Percentiles rank a stretch among this genome's conserved stretches.
phyloP scores from a whole-genome alignment of 1,140 invertebrate genomes.

The Papilio helenus region DNA sequence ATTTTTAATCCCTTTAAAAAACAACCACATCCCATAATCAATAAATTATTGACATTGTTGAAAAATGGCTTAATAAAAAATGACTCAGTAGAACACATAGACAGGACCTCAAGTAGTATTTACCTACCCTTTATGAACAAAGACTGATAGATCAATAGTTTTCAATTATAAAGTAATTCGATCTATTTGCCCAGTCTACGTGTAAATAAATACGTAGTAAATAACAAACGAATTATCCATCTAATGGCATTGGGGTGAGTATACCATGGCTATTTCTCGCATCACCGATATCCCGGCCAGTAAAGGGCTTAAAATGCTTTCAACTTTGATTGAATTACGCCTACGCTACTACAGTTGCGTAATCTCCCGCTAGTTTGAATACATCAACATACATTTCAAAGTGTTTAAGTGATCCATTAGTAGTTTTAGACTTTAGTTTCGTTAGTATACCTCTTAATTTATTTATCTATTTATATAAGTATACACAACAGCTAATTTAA shows the following conservation, averaged over 20 bases:
- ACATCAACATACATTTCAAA: constrained; percentile 23
- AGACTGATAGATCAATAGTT: too few relatives aligned
- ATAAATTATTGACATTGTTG: too few relatives aligned
- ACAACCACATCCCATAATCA: too few relatives aligned
- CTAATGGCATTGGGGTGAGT: constrained; percentile 64
- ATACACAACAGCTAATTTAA: too few relatives aligned
- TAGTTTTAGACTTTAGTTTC: neutral
- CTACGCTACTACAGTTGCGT: constrained; percentile 14
- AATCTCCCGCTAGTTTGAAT: constrained; percentile 25
- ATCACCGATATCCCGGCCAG: constrained; percentile 26
- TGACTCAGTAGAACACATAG: too few relatives aligned
- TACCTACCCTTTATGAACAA: too few relatives aligned
- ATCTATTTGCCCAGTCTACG: too few relatives aligned
- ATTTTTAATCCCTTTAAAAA: too few relatives aligned
- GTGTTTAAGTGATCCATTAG: constrained; percentile 21
- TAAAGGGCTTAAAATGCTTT: constrained; percentile 35
- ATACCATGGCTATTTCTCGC: constrained; percentile 38
- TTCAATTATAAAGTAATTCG: too few relatives aligned
- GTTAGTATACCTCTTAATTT: neutral
- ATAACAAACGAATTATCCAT: constrained; percentile 72
- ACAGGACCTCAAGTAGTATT: too few relatives aligned
- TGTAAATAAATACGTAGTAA: constrained; percentile 43
- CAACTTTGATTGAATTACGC: constrained; percentile 37
- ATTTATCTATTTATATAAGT: neutral
- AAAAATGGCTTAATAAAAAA: too few relatives aligned